Evolutionary conservation across 23 tunicate species (phyloP).

Genomic region (Ascidia mentula): DNA sequence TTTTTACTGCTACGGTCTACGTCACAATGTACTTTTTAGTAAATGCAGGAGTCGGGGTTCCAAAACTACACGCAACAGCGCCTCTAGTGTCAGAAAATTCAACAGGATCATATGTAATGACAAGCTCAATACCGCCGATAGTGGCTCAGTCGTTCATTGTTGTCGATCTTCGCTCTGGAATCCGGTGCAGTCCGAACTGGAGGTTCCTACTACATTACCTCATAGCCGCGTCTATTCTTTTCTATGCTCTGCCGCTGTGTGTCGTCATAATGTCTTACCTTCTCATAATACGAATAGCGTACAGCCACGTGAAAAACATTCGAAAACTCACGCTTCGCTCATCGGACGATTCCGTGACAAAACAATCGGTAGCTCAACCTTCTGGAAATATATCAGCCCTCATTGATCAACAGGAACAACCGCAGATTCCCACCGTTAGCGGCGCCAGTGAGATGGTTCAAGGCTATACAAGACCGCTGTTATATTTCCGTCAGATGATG

Average conservation of each 20-base stretch:
- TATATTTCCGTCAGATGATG: background rate
- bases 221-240: constrained; percentile 12
- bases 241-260: constrained; percentile 13
- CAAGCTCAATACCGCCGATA: background rate
- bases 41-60: constrained; percentile 3
- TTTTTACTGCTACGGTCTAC: background rate
- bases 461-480: constrained; percentile 9
- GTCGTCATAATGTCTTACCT: constrained; percentile 9
- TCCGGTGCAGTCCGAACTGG: constrained; percentile 33
- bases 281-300: constrained; percentile 24
- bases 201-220: constrained; percentile 14
- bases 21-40: constrained; percentile 13
- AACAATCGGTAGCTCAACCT: background rate
- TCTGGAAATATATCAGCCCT: background rate
- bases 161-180: background rate
- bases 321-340: background rate
- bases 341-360: background rate
- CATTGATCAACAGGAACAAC: background rate
- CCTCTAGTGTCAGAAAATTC: background rate
- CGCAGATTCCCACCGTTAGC: background rate
- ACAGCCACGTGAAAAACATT: constrained; percentile 25
- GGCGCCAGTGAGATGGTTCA: constrained; percentile 4
- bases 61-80: background rate
- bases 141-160: background rate
- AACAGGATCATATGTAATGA: background rate